Evolutionary conservation across 2,113 vertebrate species (phyloP).

Genomic region (Tetraodon nigroviridis): DNA sequence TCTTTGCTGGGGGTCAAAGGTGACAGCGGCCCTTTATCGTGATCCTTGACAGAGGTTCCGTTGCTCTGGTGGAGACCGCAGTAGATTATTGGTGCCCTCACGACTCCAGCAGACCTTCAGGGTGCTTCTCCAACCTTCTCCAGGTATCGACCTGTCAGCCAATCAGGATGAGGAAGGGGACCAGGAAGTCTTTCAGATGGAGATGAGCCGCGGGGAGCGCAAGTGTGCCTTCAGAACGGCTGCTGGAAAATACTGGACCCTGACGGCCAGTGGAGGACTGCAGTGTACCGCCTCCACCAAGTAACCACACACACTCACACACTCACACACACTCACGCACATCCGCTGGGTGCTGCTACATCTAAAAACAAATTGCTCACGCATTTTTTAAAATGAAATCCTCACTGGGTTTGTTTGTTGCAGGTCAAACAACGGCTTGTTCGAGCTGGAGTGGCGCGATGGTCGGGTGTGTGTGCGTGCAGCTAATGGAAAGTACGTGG

Average conservation of each 20-base stretch:
- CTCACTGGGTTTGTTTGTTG: background rate
- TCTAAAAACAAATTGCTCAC: background rate
- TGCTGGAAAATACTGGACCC: conserved; percentile 94
- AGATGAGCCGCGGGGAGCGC: conserved; percentile 89
- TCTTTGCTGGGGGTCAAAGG: too few species aligned
- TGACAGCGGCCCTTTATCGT: background rate
- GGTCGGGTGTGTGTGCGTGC: conserved; percentile 86
- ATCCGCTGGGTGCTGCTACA: background rate
- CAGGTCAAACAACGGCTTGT: conserved; percentile 87
- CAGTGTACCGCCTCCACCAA: conserved; percentile 88
- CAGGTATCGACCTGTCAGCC: conserved; percentile 94
- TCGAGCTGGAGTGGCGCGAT: conserved; percentile 90
- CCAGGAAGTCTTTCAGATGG: conserved; percentile 96
- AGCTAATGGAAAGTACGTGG: conserved; percentile 88
- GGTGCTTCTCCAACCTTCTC: conserved; percentile 11
- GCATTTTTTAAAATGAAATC: background rate
- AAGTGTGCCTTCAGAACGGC: conserved; percentile 92
- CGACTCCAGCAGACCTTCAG: background rate
- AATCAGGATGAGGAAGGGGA: conserved; percentile 94
- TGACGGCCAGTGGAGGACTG: conserved; percentile 84
- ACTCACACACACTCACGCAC: conserved; percentile 5
- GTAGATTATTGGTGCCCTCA: too few species aligned
- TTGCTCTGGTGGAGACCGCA: too few species aligned
- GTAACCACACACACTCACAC: conserved; percentile 71
- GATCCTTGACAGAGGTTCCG: background rate